Percentiles rank a stretch among this genome's conserved stretches.
These are phyloP conservation scores for Masticophis lateralis DNA, from an alignment of 2,797 vertebrate species.

Conservation along the genomic window DNA sequence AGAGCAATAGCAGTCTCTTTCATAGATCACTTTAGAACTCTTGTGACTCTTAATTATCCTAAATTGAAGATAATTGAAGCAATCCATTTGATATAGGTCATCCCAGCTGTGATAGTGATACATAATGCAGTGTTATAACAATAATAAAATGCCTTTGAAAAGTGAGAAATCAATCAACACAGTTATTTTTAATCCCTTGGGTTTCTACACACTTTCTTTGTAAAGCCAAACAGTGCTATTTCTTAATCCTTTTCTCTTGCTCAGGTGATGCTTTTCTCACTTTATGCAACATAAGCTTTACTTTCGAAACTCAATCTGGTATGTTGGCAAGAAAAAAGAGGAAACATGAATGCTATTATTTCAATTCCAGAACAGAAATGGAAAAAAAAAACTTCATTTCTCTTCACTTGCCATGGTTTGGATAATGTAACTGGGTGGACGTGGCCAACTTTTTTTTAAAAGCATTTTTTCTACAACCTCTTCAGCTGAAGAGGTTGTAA, in stretches of 20 bases:
- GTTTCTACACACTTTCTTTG: conserved; percentile 22
- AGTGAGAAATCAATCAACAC: conserved; percentile 44
- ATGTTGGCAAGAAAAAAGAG: conserved; percentile 7
- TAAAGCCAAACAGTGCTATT: conserved; percentile 13
- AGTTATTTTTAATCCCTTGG: conserved; percentile 34
- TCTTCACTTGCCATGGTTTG: background rate
- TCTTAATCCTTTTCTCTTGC: conserved; percentile 1
- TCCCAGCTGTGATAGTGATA: conserved; percentile 18
- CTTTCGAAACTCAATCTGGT: fast-evolving
- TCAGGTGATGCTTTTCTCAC: conserved; percentile 33
- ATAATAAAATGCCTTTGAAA: conserved; percentile 23
- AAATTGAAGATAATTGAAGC: conserved; percentile 33
- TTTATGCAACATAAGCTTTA: background rate
- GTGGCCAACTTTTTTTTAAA: no score
- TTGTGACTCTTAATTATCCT: conserved; percentile 14
- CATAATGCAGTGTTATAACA: conserved; percentile 15
- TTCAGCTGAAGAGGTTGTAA: no score
- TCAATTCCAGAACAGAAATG: background rate
- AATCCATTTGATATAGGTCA: conserved; percentile 6
- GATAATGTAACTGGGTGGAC: no score
- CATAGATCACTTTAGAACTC: conserved; percentile 15
- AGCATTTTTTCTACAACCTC: no score
- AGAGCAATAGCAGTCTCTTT: background rate
- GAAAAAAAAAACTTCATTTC: background rate
- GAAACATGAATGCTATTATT: background rate